Evolutionary conservation across 2,797 vertebrate species (phyloP).

Genomic region (Scolopax rusticola): DNA sequence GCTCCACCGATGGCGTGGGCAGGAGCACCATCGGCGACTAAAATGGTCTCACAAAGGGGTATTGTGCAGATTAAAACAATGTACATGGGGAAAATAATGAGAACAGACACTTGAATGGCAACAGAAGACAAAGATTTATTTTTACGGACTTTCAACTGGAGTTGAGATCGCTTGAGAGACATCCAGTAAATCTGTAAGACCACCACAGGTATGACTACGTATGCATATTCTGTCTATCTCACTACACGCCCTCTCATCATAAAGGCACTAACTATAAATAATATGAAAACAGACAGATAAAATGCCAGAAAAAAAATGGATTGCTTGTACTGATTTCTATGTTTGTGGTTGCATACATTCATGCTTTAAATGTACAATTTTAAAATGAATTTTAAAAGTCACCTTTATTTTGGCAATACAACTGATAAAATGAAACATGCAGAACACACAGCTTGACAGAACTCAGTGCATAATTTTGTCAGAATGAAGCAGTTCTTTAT

Average conservation of each 20-base stretch:
- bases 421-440: slow-evolving; percentile 75
- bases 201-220: slow-evolving; percentile 60
- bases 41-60: background rate
- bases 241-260: slow-evolving; percentile 57
- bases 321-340: slow-evolving; percentile 22
- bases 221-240: slow-evolving; percentile 65
- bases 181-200: slow-evolving; percentile 61
- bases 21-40: rapidly evolving
- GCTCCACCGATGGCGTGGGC: rapidly evolving
- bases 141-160: slow-evolving; percentile 57
- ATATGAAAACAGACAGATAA: slow-evolving; percentile 31
- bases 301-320: background rate
- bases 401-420: slow-evolving; percentile 70
- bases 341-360: slow-evolving; percentile 60
- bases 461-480: slow-evolving; percentile 76
- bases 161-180: slow-evolving; percentile 43
- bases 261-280: slow-evolving; percentile 78
- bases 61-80: background rate
- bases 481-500: slow-evolving; percentile 66
- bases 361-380: slow-evolving; percentile 68
- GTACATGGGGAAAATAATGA: slow-evolving; percentile 41
- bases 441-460: slow-evolving; percentile 51
- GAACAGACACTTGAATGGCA: slow-evolving; percentile 40
- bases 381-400: slow-evolving; percentile 53
- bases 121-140: slow-evolving; percentile 71